Conservation (phyloP, 2,888 invertebrate species). For the Pyrrhia umbra region DNA sequence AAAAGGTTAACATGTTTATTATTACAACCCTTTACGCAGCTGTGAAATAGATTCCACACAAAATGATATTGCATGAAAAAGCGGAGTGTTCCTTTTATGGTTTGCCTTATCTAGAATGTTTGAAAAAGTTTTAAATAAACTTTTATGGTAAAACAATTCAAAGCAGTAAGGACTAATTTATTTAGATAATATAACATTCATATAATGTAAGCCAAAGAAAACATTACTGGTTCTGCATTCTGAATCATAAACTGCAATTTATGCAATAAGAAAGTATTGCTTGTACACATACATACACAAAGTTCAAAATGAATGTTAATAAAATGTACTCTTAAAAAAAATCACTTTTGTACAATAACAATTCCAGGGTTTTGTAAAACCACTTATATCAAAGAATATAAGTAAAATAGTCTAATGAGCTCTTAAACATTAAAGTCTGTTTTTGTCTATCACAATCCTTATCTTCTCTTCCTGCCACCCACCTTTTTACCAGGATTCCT, state of each 20-base stretch:
- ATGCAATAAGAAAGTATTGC: too few species aligned
- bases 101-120: too few species aligned
- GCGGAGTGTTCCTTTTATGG: not conserved
- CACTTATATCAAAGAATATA: not conserved
- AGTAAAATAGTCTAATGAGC: slow-evolving; percentile 7
- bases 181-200: too few species aligned
- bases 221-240: too few species aligned
- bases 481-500: slow-evolving; percentile 91
- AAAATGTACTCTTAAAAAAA: too few species aligned
- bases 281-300: not conserved
- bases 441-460: slow-evolving; percentile 57
- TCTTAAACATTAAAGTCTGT: slow-evolving; percentile 16
- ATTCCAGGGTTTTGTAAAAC: too few species aligned
- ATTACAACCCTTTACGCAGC: slow-evolving; percentile 27
- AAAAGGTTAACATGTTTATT: slow-evolving; percentile 46
- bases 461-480: slow-evolving; percentile 94
- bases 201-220: too few species aligned
- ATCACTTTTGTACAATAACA: too few species aligned
- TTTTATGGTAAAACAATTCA: not conserved
- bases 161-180: too few species aligned
- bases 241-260: too few species aligned
- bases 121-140: not conserved
- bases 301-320: too few species aligned
- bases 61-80: slow-evolving; percentile 10
- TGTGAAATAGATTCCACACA: slow-evolving; percentile 5